Percentiles rank a stretch among this genome's conserved stretches.
phyloP scores from a whole-genome alignment of 2,797 vertebrate species.

The Urocyon cinereoargenteus region DNA sequence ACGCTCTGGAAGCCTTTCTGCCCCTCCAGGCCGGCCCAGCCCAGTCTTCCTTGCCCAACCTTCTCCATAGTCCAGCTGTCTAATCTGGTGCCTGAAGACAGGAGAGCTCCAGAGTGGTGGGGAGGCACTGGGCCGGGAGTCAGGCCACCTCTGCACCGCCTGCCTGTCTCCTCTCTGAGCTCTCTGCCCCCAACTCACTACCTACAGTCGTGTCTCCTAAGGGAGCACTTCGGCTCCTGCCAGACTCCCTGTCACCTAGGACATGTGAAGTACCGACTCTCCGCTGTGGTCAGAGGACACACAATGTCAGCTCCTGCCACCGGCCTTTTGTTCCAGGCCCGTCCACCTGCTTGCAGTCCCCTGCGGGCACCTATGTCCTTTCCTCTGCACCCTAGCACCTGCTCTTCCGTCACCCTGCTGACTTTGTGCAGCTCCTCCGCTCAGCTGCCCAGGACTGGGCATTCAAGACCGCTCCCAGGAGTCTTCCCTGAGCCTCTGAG shows the following conservation, averaged over 20 bases:
- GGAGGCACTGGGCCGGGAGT: not conserved
- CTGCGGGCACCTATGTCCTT: not conserved
- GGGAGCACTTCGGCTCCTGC: not conserved
- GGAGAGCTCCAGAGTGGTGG: too few species aligned
- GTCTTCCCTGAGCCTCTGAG: not conserved
- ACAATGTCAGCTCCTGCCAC: not conserved
- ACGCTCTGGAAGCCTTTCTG: not conserved
- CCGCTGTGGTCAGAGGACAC: not conserved
- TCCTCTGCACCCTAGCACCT: not conserved
- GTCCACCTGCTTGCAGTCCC: not conserved
- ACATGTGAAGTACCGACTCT: not conserved
- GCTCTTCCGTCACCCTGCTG: not conserved
- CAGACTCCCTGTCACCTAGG: not conserved
- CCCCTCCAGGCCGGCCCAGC: not conserved
- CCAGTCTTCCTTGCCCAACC: not conserved
- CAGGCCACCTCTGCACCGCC: not conserved
- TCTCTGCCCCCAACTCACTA: not conserved
- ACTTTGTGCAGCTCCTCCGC: not conserved
- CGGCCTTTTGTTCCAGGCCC: not conserved
- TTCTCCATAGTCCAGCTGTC: not conserved
- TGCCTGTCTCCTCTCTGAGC: not conserved
- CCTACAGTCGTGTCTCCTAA: not conserved
- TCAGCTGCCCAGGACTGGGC: not conserved
- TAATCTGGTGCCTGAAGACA: not conserved
- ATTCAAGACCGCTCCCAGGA: not conserved